phyloP scores from a whole-genome alignment of 1,140 invertebrate species.

The Scaptomyza montana region DNA sequence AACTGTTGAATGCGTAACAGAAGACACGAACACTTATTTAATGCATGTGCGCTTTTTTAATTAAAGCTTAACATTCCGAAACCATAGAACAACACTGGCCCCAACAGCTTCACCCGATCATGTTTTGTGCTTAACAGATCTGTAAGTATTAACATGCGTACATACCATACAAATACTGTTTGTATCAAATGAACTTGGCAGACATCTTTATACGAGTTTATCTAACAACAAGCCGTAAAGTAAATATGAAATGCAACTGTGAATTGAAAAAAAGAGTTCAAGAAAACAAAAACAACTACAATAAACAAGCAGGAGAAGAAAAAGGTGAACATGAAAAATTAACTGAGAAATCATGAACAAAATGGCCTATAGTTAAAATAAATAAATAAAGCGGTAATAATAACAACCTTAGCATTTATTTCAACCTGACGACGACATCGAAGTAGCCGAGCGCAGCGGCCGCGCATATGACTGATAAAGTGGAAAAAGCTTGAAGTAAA shows the following conservation, averaged over 20 bases:
- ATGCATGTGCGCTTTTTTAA: background rate
- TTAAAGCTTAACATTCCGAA: background rate
- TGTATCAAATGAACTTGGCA: constrained; percentile 60
- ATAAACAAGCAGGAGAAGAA: constrained; percentile 66
- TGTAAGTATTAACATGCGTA: background rate
- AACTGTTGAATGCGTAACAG: background rate
- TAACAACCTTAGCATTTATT: constrained; percentile 28
- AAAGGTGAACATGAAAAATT: constrained; percentile 48
- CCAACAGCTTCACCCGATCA: background rate
- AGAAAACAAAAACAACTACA: constrained; percentile 26
- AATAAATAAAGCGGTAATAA: constrained; percentile 50
- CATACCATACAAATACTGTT: background rate
- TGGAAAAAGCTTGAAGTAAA: constrained; percentile 56
- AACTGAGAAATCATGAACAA: constrained; percentile 58
- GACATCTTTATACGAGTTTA: constrained; percentile 50
- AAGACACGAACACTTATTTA: constrained; percentile 1
- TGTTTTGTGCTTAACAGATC: background rate
- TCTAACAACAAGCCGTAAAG: constrained; percentile 42
- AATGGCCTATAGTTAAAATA: constrained; percentile 55
- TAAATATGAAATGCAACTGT: constrained; percentile 55
- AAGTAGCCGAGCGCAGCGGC: constrained; percentile 62
- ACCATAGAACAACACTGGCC: background rate
- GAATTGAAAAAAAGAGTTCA: constrained; percentile 13
- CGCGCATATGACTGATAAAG: constrained; percentile 60
- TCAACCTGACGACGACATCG: constrained; percentile 44